Evolutionary conservation across 2,888 invertebrate species (phyloP), one percentile per base, ranked within the genome.

Genomic region (Pterostichus niger): DNA sequence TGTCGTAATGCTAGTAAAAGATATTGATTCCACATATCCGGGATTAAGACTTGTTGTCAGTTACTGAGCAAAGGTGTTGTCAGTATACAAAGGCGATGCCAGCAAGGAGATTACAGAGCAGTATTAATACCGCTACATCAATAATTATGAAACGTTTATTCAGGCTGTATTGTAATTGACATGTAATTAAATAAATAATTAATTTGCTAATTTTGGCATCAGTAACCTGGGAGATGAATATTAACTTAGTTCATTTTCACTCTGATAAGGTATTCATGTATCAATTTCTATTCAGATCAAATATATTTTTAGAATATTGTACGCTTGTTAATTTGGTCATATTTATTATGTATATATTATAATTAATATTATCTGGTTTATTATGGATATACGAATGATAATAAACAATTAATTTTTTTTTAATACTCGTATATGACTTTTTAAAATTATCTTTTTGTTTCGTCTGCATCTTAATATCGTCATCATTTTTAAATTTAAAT

Each of bases 101-200:
- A 64, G 33, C 31, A 13, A 33, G 6, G 6, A 40, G 13, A 64
- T 64, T 64, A 40, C 44, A 10, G n/a, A 5, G 33, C 44, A 17
- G 52, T 2, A 40, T 77, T 77, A 35, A 56, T 56, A 40, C 31
- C 1, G 15, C 31, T 54, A 56, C 56, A 77, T 59, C 77, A 77
- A 59, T 77, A 56, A 77, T 77, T 56, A 17, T 75, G 15, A 56
- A 56, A 6, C 56, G 33, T 77, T 77, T 56, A 56, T 77, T 54
- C 56, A 13, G 24, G 33, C 52, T 77, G 77, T 77, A 40, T 56
- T 77, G 77, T 77, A 77, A 77, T 77, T 77, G 77, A 56, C 77
- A 77, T 77, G n/a, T 77, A 77, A 77, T 77, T 77, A 77, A 77
- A 77, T 56, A 56, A 56, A 77, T 77, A 56, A 77, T 77, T 77